Conservation (phyloP, 2,797 vertebrate genomes). For the Phoxinus dragarum region DNA sequence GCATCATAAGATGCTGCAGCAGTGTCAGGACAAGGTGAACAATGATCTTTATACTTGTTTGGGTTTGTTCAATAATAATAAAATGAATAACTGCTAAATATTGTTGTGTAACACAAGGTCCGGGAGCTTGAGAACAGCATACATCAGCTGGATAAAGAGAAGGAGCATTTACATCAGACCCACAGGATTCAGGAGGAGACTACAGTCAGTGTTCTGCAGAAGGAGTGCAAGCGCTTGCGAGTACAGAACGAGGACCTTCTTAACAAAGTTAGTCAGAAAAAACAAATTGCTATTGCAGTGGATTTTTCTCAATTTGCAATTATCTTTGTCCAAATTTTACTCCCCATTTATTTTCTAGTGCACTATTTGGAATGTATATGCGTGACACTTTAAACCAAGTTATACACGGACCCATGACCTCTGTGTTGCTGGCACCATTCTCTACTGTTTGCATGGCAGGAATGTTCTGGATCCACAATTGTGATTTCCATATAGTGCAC, state of each 20-base stretch:
- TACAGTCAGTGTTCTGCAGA: constrained; percentile 56
- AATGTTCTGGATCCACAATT: not conserved
- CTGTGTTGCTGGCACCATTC: not conserved
- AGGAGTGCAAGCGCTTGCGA: constrained; percentile 64
- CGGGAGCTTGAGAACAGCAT: constrained; percentile 67
- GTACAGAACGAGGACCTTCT: constrained; percentile 72
- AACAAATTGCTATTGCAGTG: not conserved
- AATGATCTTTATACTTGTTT: not conserved
- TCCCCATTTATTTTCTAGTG: not conserved
- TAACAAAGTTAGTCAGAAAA: constrained; percentile 64
- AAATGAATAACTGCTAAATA: not conserved
- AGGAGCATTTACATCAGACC: constrained; percentile 64
- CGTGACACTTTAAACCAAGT: not conserved
- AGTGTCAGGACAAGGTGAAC: constrained; percentile 71
- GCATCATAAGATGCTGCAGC: constrained; percentile 68
- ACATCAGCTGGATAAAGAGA: constrained; percentile 65
- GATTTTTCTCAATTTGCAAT: not conserved
- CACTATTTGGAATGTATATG: not conserved
- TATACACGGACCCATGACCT: not conserved
- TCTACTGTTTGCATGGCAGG: not conserved
- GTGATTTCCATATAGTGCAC: not conserved
- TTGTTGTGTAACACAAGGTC: constrained; percentile 61
- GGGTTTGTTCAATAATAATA: not conserved
- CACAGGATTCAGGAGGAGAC: constrained; percentile 63
- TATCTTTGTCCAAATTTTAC: too few species aligned